Evolutionary conservation across 1,140 invertebrate species (phyloP), one percentile per base, ranked within the genome.

Genomic region (Tigriopus japonicus): DNA sequence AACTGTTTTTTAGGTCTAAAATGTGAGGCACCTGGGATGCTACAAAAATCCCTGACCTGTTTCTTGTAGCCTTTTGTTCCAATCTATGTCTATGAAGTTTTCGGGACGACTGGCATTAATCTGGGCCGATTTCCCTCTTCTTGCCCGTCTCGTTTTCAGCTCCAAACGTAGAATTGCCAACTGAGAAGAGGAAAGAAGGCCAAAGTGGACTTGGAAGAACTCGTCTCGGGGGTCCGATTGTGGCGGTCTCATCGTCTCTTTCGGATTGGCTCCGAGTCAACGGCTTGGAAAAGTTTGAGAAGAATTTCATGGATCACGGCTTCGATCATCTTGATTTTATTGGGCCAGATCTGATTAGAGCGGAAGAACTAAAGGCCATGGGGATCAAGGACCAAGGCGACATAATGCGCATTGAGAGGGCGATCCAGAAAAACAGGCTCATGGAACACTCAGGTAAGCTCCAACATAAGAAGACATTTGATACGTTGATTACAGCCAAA

Each of bases 241-340:
- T 35, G 3, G 28, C 3, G 28, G 28, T 35, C 28, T 35, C 28
- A 35, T 35, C 28, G 28, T 35, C 28, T 12, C n/a, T 49, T 6
- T 15, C 55, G 13, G 55, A 58, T 19, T 58, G 55, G 55, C 55
- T 58, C 28, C 24, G 42, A 40, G 17, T 41, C 23, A 40, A 28
- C 6, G 17, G 15, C 12, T 58, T 23, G 21, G 21, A 58, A 58
- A 13, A 40, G 40, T 58, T 35, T 58, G 55, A 15, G 14, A 40
- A 58, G 17, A 42, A 28, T 23, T 61, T 61, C 51, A 49, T 52
- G 53, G 49, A 17, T 14, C 45, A 61, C 40, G 59, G 59, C 23
- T 61, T 52, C 35, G 59, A 61, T 24, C 15, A 61, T 55, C 14
- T 61, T 13, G 45, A 61, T 19, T 61, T 56, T 24, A 61, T 61